Percentiles rank a stretch among this genome's conserved stretches.
These are phyloP conservation scores for Platyrinchus mystaceus DNA, from an alignment of 2,797 vertebrate genomes.

Conservation along the genomic window DNA sequence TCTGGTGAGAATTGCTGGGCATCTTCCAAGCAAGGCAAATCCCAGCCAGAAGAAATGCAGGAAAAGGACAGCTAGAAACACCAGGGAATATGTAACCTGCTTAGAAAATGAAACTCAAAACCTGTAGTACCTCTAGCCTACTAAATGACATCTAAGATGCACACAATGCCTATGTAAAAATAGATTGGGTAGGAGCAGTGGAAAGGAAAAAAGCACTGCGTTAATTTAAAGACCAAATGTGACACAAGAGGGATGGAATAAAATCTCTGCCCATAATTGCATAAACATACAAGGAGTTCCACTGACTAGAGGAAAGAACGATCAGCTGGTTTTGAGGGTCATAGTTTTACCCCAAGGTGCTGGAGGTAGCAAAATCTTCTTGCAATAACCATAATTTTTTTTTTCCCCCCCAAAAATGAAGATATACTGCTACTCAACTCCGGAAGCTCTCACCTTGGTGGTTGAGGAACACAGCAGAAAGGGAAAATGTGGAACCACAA, in stretches of 20 bases:
- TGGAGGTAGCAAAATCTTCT: neutral
- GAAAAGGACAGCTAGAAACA: neutral
- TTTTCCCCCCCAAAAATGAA: neutral
- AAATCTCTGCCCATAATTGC: neutral
- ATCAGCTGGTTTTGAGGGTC: neutral
- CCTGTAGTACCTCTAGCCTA: neutral
- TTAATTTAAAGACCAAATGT: neutral
- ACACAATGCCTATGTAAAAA: neutral
- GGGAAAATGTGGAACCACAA: neutral
- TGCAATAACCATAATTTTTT: neutral
- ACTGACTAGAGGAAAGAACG: neutral
- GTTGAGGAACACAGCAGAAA: neutral
- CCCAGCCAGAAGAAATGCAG: neutral
- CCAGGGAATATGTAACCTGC: neutral
- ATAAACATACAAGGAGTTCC: neutral
- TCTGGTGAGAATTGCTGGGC: fast-evolving
- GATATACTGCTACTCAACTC: neutral
- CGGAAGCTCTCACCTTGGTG: neutral
- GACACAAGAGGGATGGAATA: neutral
- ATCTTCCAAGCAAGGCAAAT: neutral
- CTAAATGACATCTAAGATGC: neutral
- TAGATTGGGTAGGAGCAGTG: fast-evolving
- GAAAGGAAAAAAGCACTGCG: neutral
- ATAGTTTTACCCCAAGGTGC: neutral
- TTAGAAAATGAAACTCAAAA: neutral